These are phyloP conservation scores for Aradophagus sp. DNA, from an alignment of 1,140 invertebrate genomes.

Conservation along the genomic window DNA sequence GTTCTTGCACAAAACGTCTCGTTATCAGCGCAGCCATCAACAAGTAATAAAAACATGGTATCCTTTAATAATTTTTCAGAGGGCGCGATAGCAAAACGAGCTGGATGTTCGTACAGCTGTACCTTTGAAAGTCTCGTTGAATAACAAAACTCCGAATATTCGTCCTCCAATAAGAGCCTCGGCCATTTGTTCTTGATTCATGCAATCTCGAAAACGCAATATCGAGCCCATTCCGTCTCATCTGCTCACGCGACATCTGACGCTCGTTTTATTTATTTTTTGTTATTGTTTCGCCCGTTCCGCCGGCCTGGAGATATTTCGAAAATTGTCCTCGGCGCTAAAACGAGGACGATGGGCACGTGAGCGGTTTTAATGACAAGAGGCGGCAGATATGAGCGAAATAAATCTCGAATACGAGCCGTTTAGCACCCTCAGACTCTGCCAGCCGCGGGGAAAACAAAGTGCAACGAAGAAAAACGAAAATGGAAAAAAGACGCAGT, in stretches of 20 bases:
- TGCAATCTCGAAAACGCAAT: constrained; percentile 49
- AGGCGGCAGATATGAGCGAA: constrained; percentile 66
- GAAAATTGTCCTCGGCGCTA: constrained; percentile 62
- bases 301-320: constrained; percentile 53
- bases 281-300: constrained; percentile 39
- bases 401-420: constrained; percentile 69
- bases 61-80: constrained; percentile 31
- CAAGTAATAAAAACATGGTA: constrained; percentile 38
- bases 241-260: constrained; percentile 50
- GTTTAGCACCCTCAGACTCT: constrained; percentile 61
- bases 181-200: constrained; percentile 50
- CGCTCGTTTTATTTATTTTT: constrained; percentile 54
- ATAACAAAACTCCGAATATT: constrained; percentile 43
- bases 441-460: constrained; percentile 41
- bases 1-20: constrained; percentile 16
- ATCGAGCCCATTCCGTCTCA: constrained; percentile 46
- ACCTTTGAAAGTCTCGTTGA: constrained; percentile 35
- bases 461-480: constrained; percentile 23
- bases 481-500: constrained; percentile 39
- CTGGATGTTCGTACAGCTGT: neutral
- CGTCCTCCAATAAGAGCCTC: constrained; percentile 38
- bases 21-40: constrained; percentile 22
- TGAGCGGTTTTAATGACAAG: constrained; percentile 65
- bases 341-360: constrained; percentile 61
- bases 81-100: constrained; percentile 17